phyloP scores from a whole-genome alignment of 2,888 invertebrate species.

The Oscheius sp. region DNA sequence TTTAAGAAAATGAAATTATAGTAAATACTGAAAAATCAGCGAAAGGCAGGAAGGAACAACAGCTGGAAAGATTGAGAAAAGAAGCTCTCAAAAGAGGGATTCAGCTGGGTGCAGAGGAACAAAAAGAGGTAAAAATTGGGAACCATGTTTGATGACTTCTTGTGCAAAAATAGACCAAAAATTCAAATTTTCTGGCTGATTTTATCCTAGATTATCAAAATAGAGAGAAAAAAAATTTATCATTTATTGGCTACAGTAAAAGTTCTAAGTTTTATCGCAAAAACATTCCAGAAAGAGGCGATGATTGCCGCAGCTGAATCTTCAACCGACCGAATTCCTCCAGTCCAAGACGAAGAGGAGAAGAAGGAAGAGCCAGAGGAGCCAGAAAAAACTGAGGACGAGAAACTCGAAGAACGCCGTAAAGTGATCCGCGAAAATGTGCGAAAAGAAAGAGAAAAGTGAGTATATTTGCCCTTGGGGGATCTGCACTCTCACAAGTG shows the following conservation, averaged over 20 bases:
- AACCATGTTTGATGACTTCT: too few relatives aligned
- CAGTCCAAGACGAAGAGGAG: constrained; percentile 3
- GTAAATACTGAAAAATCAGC: constrained; percentile 41
- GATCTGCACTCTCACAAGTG: too few relatives aligned
- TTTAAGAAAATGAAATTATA: constrained; percentile 22
- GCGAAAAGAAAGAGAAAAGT: constrained; percentile 46
- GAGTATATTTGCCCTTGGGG: constrained; percentile 1
- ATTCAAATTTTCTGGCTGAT: too few relatives aligned
- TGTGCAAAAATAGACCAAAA: too few relatives aligned
- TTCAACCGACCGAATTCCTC: constrained; percentile 9
- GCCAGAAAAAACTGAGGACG: constrained; percentile 30
- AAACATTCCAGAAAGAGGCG: constrained; percentile 14
- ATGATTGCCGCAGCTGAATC: constrained; percentile 12
- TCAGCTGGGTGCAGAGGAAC: constrained; percentile 29
- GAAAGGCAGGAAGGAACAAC: constrained; percentile 43
- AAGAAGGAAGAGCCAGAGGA: neutral
- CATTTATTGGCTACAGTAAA: too few relatives aligned
- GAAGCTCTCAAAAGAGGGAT: constrained; percentile 47
- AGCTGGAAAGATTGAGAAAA: constrained; percentile 48
- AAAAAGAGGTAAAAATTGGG: constrained; percentile 12
- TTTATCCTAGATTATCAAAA: too few relatives aligned
- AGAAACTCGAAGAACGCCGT: constrained; percentile 38
- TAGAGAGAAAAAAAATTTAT: neutral
- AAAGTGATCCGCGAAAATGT: constrained; percentile 48
- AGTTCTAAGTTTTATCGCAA: neutral